Base-by-base conservation (phyloP, 2,797 vertebrate genomes). In the Selene dorsalis region DNA sequence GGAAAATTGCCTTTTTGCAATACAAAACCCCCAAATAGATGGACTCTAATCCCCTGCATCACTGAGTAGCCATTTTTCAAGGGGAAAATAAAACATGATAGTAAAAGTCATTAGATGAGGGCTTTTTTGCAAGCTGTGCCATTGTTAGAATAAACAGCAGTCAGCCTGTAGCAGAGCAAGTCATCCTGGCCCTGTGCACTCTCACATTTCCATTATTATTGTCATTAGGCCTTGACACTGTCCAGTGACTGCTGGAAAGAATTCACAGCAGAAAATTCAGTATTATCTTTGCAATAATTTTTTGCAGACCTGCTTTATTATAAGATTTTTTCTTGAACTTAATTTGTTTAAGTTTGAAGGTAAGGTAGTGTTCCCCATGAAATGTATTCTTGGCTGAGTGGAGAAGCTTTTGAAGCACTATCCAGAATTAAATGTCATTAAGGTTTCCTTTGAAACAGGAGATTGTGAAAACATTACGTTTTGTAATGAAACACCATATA, bases 41-140 rank as follows among this genome's bases (percentile, higher is more conserved):
- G 82, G 62, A 77, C 66, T 61, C 28, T 88, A 92, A 92, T 89
- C 84, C 89, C 80, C 73, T 77, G 79, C 80, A 84, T 87, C 47
- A 87, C 87, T 86, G 87, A 91, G 69, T 73, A 45, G 80, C 66
- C 83, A 80, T 90, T 91, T 88, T 85, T 82, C 32, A 75, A 77
- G 77, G 63, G 50, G 75, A 87, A 84, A 91, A 89, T 87, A 89
- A 91, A 88, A 87, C 73, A 82, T 77, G 80, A 88, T 82, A 60
- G 75, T 87, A 84, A 84, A 79, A 89, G 77, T 85, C 73, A 82
- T 87, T 83, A 86, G 88, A 91, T 88, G 72, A 86, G 72, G 58
- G n/a, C 4, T 81, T 84, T 87, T 84, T 73, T 84, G 57, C 78
- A 66, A 66, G 70, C 79, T 75, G 63, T 74, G 63, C 71, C 67